Evolutionary conservation across 2,888 invertebrate species (phyloP), one percentile per base, ranked within the genome.

Genomic region (Molorchus minor): DNA sequence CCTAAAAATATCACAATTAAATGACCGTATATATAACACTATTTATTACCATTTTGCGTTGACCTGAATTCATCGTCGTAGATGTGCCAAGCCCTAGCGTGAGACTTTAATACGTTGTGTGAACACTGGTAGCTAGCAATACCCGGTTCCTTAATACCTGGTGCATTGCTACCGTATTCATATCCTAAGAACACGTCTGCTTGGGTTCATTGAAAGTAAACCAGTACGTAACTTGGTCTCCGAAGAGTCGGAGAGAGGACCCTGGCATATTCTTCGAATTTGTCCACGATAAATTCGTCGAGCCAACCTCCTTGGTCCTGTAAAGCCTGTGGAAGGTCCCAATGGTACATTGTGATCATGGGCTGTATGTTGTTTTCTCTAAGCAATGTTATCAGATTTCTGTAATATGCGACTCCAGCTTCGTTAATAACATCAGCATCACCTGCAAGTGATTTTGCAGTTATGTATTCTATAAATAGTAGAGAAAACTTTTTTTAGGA

Each of bases 31-130:
- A 44, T 13, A 17, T 4, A 7, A 12, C 2, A 13, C 4, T 8
- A 4, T 19, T 20, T 35, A 16, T 20, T 45, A 62, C 62, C 69
- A 5, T 62, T 53, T 49, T 70, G 67, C 12, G 13, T 61, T 2
- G 56, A 30, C 64, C 82, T 80, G 69, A 84, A 90, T 66, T 85
- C 80, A 30, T 81, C 77, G 55, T 87, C 81, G 72, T 89, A 90
- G 29, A 88, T 72, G 49, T 83, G 82, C 72, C 87, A 91, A 1
- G 83, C 87, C 51, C 81, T 82, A 0, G 87, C 88, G 74, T 91
- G 91, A 0, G 88, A 86, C 58, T 86, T 77, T 12, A 91, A 75
- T 52, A 87, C 78, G 69, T 87, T 86, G 71, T 89, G 88, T 0
- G 82, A 80, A 59, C 87, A 88, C 46, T 84, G 74, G 75, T 90